These are phyloP conservation scores for Zoanthus gigantus DNA, from an alignment of 92 coral and sea anemone genomes.

Conservation along the genomic window DNA sequence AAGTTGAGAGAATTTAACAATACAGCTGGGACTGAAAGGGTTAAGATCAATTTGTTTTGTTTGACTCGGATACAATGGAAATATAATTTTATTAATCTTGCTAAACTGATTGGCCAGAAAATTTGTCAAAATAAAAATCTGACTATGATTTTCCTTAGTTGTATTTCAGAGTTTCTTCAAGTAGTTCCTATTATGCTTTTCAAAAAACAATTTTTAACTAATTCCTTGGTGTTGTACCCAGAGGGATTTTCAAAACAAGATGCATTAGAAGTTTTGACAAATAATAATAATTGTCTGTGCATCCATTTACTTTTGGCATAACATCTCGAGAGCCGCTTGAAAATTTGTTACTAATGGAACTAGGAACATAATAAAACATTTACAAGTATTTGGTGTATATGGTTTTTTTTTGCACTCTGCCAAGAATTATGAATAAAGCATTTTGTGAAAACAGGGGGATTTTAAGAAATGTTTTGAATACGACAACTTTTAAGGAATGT, in stretches of 20 bases:
- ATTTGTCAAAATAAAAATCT: too few species aligned
- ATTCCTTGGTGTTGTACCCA: slow-evolving; percentile 4
- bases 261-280: neutral
- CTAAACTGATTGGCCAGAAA: too few species aligned
- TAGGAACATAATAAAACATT: neutral
- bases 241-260: neutral
- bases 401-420: neutral
- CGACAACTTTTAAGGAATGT: too few species aligned
- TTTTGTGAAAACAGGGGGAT: too few species aligned
- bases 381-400: neutral
- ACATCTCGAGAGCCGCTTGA: neutral
- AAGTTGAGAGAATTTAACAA: too few species aligned
- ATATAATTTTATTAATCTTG: too few species aligned
- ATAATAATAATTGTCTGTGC: neutral
- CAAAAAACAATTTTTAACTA: neutral
- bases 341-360: neutral
- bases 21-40: neutral
- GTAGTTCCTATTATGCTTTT: neutral
- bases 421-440: too few species aligned
- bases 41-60: neutral
- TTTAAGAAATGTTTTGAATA: too few species aligned
- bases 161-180: neutral
- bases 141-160: too few species aligned
- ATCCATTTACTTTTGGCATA: neutral
- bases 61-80: too few species aligned